Evolutionary conservation across 1,140 invertebrate genomes (phyloP), one percentile per base, ranked within the genome.

Genomic region (Arctopsyche grandis): DNA sequence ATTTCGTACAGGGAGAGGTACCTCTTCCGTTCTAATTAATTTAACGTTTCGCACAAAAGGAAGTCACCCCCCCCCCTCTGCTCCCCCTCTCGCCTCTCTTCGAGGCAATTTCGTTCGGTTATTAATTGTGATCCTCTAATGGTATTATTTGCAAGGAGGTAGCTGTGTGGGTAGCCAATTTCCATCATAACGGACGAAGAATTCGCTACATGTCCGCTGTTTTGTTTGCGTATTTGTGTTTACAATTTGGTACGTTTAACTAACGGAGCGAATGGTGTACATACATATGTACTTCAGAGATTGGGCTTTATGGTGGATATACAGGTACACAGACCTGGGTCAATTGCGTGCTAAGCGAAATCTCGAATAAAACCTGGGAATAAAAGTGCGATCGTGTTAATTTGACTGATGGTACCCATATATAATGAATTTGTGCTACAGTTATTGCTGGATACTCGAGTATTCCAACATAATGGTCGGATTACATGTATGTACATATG

Each of bases 61-160:
- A 48, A 71, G 38, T 38, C 21, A 29, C 60, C 60, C 60, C 60
- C n/a, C 24, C 21, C 19, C 21, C 60, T 12, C 60, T 4, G 5
- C 21, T 66, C 5, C 19, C 60, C 12, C 60, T n/a, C n/a, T n/a
- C n/a, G n/a, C n/a, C 60, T 7, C 19, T 21, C 16, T 26, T 24
- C 29, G 14, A 0, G 69, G 24, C 29, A 71, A 71, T 71, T 71
- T 21, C 43, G 43, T 71, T 71, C 43, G 69, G 43, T 71, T 48
- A 71, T 71, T 71, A 46, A 71, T 71, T 71, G 69, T 46, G 69
- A 71, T 71, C 69, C 38, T 46, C 22, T 44, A 16, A 46, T n/a
- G 16, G 43, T 24, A 46, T 48, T 71, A 46, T 71, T 69, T 69
- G 66, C 29, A 16, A n/a, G 14, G n/a, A n/a, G 60, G 1, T 7